These are phyloP conservation scores for Molossus alvarezi DNA, from an alignment of 2,797 vertebrate species.

Conservation along the genomic window DNA sequence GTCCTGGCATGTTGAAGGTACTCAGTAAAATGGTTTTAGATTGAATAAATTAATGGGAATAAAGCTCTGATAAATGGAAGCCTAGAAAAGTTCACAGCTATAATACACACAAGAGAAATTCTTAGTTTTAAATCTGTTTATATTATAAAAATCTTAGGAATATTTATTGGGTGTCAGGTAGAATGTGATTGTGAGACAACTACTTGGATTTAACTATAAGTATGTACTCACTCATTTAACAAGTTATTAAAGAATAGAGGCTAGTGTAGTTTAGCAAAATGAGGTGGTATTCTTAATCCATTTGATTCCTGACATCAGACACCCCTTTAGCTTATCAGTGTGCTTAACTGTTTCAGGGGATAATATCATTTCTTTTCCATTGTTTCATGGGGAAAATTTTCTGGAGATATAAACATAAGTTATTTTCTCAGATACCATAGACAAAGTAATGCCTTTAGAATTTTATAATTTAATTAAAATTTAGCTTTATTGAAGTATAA, in stretches of 20 bases:
- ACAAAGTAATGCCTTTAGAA: not conserved
- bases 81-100: not conserved
- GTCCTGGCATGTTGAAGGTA: not conserved
- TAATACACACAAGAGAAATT: not conserved
- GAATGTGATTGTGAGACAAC: constrained; percentile 17
- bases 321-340: not conserved
- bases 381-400: constrained; percentile 1
- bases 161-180: not conserved
- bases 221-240: constrained; percentile 19
- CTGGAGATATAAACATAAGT: constrained; percentile 18
- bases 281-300: not conserved
- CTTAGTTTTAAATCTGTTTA: constrained; percentile 51
- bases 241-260: constrained; percentile 22
- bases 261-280: constrained; percentile 57
- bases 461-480: not conserved
- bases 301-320: not conserved
- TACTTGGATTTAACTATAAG: constrained; percentile 62
- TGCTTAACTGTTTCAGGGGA: constrained; percentile 41
- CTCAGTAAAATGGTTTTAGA: constrained; percentile 60
- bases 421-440: constrained; percentile 26
- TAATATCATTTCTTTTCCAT: constrained; percentile 47
- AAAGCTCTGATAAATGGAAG: constrained; percentile 38
- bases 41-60: constrained; percentile 18
- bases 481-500: not conserved
- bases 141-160: constrained; percentile 26